Evolutionary conservation across 1,140 invertebrate genomes (phyloP), one percentile per base, ranked within the genome.

Genomic region (Popillia japonica): DNA sequence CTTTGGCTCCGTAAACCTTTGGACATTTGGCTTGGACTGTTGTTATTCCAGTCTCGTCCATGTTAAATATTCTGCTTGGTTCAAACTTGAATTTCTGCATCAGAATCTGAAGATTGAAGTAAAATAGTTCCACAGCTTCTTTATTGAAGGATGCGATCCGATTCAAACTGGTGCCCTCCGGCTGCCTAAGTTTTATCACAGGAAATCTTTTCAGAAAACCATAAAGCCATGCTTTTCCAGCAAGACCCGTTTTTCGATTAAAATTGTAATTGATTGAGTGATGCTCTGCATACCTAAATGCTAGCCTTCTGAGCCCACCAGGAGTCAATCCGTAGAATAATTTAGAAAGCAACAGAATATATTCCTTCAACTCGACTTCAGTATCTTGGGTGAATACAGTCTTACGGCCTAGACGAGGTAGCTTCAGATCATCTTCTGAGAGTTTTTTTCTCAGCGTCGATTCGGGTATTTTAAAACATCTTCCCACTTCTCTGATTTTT

Each of bases 31-130:
- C 20, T 20, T 59, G 55, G 55, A 59, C 82, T 2, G 82, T 64
- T 20, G 76, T 80, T 27, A 82, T 41, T 17, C 79, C 81, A 61
- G 27, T 34, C 27, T 34, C 27, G 27, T 34, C 27, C 27, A 34
- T 34, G 27, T 34, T 34, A 34, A 40, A 82, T 23, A 82, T 78
- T 40, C 77, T 78, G 20, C 17, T 40, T 72, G 78, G 81, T 23
- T 22, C 20, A 40, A 72, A 72, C 20, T 72, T 72, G 9, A 23
- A 72, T 72, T 72, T 72, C 20, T 72, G 20, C 64, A 72, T 72
- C 64, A 72, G 64, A 72, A 72, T 72, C 64, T 72, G 20, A 40
- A 72, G 64, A 40, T 72, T 72, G 34, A 23, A 23, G 64, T 23
- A 72, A 72, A 72, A 22, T 40, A 72, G 20, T 72, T 72, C 27